Evolutionary conservation across 2,888 invertebrate species (phyloP), one percentile per base, ranked within the genome.

Genomic region (Oscheius onirici): DNA sequence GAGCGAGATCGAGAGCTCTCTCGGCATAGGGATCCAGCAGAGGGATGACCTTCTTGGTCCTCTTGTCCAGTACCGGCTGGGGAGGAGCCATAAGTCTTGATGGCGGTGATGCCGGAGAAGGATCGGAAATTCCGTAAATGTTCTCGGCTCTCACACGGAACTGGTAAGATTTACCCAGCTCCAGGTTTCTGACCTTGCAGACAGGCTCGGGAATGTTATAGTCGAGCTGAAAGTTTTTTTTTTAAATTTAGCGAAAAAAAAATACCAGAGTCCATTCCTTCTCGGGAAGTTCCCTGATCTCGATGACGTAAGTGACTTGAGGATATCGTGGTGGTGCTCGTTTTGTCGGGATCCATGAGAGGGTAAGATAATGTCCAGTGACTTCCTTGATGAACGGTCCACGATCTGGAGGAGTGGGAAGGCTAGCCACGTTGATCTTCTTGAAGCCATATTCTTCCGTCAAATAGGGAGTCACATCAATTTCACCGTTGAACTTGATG

Each of bases 71-170:
- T 26, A 87, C 87, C 26, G 87, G 87, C 69, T 79, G 78, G 11
- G 87, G 87, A 20, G 84, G 85, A n/a, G 86, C 86, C 87, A 87
- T 87, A 34, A 87, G 74, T 63, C 83, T 70, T 10, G 80, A 80
- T 28, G 87, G 87, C 17, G 87, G 87, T 1, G 94, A 93, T 87
- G 92, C 93, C 0, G 96, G 95, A 70, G 95, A 95, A 0, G 97
- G 97, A 88, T 97, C 97, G 89, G 95, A 95, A 78, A 95, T 92
- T 52, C 97, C 97, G 88, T 93, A 95, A 88, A 94, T 94, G 90
- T 97, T 99, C 88, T 97, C 96, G 2, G 97, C 97, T 44, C 96
- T 91, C 46, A 97, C 92, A 73, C 99, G 91, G 91, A 97, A 95
- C 88, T 93, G 93, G 90, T 99, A 99, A 89, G 97, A 96, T 77